These are phyloP conservation scores for Baryphthengus martii DNA, from an alignment of 2,113 vertebrate species.

Conservation along the genomic window DNA sequence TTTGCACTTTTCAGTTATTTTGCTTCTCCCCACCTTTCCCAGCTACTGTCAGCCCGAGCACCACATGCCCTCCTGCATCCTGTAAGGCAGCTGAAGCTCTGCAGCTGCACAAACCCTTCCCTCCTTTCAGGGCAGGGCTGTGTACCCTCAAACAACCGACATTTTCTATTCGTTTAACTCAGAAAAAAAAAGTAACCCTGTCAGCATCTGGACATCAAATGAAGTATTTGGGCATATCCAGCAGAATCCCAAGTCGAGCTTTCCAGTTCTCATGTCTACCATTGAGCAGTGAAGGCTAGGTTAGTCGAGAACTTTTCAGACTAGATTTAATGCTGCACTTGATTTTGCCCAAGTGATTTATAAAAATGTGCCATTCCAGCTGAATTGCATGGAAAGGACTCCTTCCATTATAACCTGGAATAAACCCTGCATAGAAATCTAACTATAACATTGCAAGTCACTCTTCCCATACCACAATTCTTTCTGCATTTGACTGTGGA, in stretches of 20 bases:
- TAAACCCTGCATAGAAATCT: neutral
- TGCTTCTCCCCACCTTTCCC: neutral
- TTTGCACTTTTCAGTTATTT: neutral
- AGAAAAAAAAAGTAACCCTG: neutral
- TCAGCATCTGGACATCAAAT: neutral
- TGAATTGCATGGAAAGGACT: neutral
- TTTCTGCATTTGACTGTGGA: neutral
- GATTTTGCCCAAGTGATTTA: neutral
- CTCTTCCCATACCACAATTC: neutral
- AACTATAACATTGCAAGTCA: neutral
- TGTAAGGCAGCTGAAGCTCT: fast-evolving
- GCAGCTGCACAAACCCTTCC: neutral
- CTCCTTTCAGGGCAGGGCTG: neutral
- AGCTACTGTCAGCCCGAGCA: neutral
- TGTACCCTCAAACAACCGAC: neutral
- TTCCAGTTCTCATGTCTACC: neutral
- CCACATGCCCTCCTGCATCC: neutral
- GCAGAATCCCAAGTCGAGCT: neutral
- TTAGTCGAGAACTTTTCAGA: neutral
- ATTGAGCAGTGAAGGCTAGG: neutral
- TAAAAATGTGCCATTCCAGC: neutral
- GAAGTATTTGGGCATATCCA: neutral
- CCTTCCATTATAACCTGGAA: neutral
- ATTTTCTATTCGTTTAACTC: neutral
- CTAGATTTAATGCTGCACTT: neutral